Evolutionary conservation across 2,888 invertebrate genomes (phyloP), one percentile per base, ranked within the genome.

Genomic region (Diplazon laetatorius): DNA sequence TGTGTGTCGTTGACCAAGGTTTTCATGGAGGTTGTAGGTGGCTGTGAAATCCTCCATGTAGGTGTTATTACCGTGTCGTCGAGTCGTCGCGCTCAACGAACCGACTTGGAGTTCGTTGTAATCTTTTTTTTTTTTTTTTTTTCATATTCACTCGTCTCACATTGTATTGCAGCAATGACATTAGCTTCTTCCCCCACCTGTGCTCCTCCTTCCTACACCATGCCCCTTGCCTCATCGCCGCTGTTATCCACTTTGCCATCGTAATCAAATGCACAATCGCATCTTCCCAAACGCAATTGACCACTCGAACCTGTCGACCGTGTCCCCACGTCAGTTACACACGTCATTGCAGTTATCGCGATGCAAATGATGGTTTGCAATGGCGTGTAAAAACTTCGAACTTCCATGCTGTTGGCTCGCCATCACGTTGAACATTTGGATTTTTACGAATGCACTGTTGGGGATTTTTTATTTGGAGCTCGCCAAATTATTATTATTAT

Each of bases 31-130:
- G 25, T 73, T 73, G 73, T 77, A 75, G 78, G 74, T 60, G 72
- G 75, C 42, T 66, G 60, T 77, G 76, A 82, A 76, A 76, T 80
- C 73, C 68, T 70, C 76, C 60, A 68, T 42, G 74, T 76, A 57
- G 76, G 71, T 77, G 82, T 78, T 79, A 73, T 73, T 66, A 50
- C 65, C 46, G 55, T 37, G 66, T 44, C 12, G 37, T 10, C 59
- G 22, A 30, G 69, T 25, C 3, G 48, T 14, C 66, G 12, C 57
- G 30, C 37, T 63, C 48, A 35, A 3, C 18, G 12, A 30, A 35
- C 12, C 48, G 48, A 18, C 30, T 12, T 12, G 22, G 30, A 48
- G n/a, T 30, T 63, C 30, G 48, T 35, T 48, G 35, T 35, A 8
- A 48, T 48, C 10, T 22, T 50, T 35, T 63, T 10, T 20, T 35